Percentiles rank a stretch among this genome's conserved stretches.
These are phyloP conservation scores for Pipra filicauda DNA, from an alignment of 2,113 vertebrate species.

Conservation along the genomic window DNA sequence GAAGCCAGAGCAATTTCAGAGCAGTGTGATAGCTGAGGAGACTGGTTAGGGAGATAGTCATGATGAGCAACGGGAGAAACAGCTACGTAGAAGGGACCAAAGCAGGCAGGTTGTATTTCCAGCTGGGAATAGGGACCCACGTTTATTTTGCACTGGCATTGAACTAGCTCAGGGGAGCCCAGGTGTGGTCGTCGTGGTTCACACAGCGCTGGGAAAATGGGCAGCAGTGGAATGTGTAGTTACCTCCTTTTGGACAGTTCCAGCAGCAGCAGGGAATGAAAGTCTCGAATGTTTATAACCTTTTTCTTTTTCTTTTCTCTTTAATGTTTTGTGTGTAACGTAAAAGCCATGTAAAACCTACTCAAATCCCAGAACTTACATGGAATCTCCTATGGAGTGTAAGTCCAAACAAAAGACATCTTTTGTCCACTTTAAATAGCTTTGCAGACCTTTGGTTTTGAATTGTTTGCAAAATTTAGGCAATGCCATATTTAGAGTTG, in stretches of 20 bases:
- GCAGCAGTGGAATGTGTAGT: not conserved
- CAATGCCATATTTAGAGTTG: conserved; percentile 1
- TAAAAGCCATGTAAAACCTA: not conserved
- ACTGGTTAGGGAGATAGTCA: not conserved
- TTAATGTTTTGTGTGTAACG: not conserved
- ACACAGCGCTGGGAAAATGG: not conserved
- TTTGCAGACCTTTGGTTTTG: not conserved
- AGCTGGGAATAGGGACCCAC: not conserved
- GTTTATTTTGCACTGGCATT: not conserved
- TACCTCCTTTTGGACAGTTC: not conserved
- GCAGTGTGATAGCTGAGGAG: not conserved
- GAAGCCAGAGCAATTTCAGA: not conserved
- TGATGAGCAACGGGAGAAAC: not conserved
- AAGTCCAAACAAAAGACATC: not conserved
- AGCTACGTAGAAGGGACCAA: not conserved
- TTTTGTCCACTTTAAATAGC: not conserved
- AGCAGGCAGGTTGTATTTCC: not conserved
- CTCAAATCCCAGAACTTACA: not conserved
- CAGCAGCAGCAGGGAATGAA: not conserved
- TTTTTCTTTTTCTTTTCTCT: not conserved
- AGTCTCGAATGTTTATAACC: not conserved
- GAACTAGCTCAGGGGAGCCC: not conserved
- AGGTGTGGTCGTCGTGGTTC: accelerated
- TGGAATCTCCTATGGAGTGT: not conserved
- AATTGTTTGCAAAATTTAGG: conserved; percentile 13